phyloP scores from a whole-genome alignment of 2,113 vertebrate genomes.

The Limnothrissa miodon region DNA sequence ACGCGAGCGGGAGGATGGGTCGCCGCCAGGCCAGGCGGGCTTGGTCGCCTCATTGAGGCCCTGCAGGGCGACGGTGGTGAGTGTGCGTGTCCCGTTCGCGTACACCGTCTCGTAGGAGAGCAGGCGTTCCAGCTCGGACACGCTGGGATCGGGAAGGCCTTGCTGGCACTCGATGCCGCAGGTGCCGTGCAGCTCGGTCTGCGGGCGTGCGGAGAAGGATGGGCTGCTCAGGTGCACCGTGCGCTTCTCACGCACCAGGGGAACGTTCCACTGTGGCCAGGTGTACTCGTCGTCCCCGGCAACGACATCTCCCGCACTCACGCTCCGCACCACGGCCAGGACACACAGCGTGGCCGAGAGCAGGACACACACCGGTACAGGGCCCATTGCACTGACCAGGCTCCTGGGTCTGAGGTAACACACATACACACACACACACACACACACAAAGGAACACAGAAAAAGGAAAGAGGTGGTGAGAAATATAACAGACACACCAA shows the following conservation, averaged over 20 bases:
- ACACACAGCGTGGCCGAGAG: slow-evolving; percentile 61
- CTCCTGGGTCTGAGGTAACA: slow-evolving; percentile 67
- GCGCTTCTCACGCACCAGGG: slow-evolving; percentile 77
- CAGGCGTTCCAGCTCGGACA: slow-evolving; percentile 80
- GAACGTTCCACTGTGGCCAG: slow-evolving; percentile 86
- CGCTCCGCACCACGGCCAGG: slow-evolving; percentile 65
- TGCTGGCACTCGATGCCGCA: slow-evolving; percentile 93
- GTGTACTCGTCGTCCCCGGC: slow-evolving; percentile 76
- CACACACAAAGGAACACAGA: background rate
- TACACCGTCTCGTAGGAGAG: slow-evolving; percentile 92
- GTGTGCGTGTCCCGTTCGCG: slow-evolving; percentile 87
- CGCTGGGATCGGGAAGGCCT: slow-evolving; percentile 71
- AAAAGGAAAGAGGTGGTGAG: background rate
- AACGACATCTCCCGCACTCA: slow-evolving; percentile 60
- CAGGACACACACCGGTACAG: slow-evolving; percentile 70
- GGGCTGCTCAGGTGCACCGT: slow-evolving; percentile 82
- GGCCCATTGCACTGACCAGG: slow-evolving; percentile 76
- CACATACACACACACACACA: slow-evolving; percentile 11
- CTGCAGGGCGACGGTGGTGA: slow-evolving; percentile 80
- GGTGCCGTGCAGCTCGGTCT: slow-evolving; percentile 64
- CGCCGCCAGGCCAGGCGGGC: slow-evolving; percentile 40
- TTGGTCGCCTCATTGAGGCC: slow-evolving; percentile 53
- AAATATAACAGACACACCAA: background rate
- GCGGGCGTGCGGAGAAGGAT: slow-evolving; percentile 75
- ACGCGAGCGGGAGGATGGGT: slow-evolving; percentile 48